Percentiles rank a stretch among this genome's conserved stretches.
phyloP scores from a whole-genome alignment of 2,888 invertebrate species.

The Drosophila acutilabella region DNA sequence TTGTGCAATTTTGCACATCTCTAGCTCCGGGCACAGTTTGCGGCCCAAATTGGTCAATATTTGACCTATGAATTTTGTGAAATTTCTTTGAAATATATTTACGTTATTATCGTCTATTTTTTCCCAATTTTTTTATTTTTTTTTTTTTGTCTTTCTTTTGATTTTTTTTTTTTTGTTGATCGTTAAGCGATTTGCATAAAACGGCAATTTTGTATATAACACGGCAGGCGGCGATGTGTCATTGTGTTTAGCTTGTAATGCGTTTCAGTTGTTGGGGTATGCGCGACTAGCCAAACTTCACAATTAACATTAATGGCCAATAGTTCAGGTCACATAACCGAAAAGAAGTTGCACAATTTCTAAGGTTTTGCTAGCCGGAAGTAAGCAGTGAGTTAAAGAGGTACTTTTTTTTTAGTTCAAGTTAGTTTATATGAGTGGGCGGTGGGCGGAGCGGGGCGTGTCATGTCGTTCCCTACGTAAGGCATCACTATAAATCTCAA shows the following conservation, averaged over 20 bases:
- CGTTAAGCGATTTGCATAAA: conserved; percentile 60
- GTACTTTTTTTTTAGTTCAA: too few relatives aligned
- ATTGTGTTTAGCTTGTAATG: conserved; percentile 21
- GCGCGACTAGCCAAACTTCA: conserved; percentile 7
- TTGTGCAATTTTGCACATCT: conserved; percentile 72
- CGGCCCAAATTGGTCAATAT: conserved; percentile 63
- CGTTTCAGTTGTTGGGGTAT: conserved; percentile 4
- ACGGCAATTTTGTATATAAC: conserved; percentile 47
- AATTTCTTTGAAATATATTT: conserved; percentile 47
- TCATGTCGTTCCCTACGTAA: conserved; percentile 10
- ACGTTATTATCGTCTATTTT: not conserved
- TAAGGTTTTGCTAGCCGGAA: not conserved
- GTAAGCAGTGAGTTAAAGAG: too few relatives aligned
- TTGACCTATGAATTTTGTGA: conserved; percentile 62
- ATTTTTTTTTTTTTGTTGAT: conserved; percentile 17
- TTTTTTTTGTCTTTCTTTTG: conserved; percentile 18
- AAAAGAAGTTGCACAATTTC: not conserved
- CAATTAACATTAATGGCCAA: not conserved
- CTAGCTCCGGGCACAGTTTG: conserved; percentile 17
- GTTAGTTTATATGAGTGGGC: too few relatives aligned
- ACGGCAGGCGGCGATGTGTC: conserved; percentile 38
- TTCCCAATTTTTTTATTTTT: conserved; percentile 31
- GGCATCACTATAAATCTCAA: conserved; percentile 30
- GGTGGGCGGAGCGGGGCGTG: too few relatives aligned
- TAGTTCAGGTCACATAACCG: not conserved